Evolutionary conservation across 2,888 invertebrate genomes (phyloP), one percentile per base, ranked within the genome.

Genomic region (Pterostichus niger): DNA sequence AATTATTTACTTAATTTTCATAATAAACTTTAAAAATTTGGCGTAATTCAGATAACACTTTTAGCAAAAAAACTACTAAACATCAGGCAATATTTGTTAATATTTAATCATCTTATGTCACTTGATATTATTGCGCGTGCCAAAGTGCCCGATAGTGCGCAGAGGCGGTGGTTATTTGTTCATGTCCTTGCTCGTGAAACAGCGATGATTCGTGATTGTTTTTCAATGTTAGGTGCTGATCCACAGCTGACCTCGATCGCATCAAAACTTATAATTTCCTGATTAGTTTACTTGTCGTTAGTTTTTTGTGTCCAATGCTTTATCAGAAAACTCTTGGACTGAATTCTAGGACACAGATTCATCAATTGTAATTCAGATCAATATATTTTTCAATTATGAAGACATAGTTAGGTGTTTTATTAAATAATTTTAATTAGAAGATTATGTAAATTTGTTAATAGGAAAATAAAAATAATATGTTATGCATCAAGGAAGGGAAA

Each of bases 151-250:
- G 17, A 49, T 59, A 11, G 10, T 59, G 49, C 1, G n/a, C 1
- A 49, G n/a, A n/a, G n/a, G 1, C 49, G n/a, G 11, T 5, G 49
- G 2, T 49, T 49, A n/a, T n/a, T 3, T 64, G 6, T 64, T 6
- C 35, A 6, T 31, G 64, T 64, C 64, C 64, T 64, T 64, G 64
- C n/a, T 64, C 64, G 9, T 64, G 64, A 64, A 64, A 5, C 1
- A 24, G 11, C 24, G 17, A 7, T 49, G 49, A 31, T 10, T 35
- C 33, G 2, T 3, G 64, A 64, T 64, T 64, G 64, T 49, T 49
- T 49, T 49, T 64, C 64, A 64, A 64, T 64, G 64, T 64, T 64
- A 64, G 64, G 64, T 64, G 64, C 31, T 64, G 64, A 64, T 64
- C 64, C 35, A 31, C 33, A 40, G 33, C 0, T 64, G 64, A 64